Base-by-base conservation (phyloP, 2,888 invertebrate species). In the Drosophila austrosaltans region DNA sequence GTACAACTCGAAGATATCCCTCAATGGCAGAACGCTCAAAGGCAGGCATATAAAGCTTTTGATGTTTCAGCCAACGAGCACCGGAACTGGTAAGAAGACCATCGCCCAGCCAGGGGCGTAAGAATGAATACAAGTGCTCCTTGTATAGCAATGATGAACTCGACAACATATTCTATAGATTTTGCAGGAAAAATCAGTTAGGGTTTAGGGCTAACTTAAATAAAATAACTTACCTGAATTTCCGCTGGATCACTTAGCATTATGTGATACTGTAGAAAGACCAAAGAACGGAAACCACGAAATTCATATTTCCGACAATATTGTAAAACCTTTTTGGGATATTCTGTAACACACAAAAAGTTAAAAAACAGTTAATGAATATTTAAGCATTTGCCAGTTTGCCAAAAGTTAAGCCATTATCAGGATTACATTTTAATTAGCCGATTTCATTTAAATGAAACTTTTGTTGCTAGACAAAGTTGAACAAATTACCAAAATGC, bases 41-140 rank as follows among this genome's bases (percentile, higher is more conserved):
- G 7, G 93, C 92, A 12, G 93, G 93, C 5, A 92, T 91, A 57
- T 94, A 93, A 39, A 94, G 84, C 89, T 93, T 93, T 64, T 94
- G 91, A 72, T 93, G 93, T 36, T 92, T 91, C n/a, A 92, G 85
- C 94, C 94, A 94, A 75, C 93, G 93, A 30, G 91, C 89, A 36
- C 90, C 85, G 64, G 89, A 91, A 40, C 93, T 92, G 16, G 93
- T 93, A 4, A 93, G 83, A 1, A 93, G 89, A 4, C 93, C 93
- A 42, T 92, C 90, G 8, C 93, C 93, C 28, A 93, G 87, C 93
- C 93, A 93, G 6, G 92, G 92, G 4, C 83, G 84, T 1, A 93
- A 69, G 61, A 90, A 91, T 1, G 91, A 82, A 74, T 93, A 93
- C 6, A 90, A 76, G n/a, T 79, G 72, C 28, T 93, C 91, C 82